A percentile compares a stretch with the other conserved stretches of the same genome.
Evolutionary conservation across 2,797 vertebrate species (phyloP).

Genomic region (Cyprinodon diabolis): DNA sequence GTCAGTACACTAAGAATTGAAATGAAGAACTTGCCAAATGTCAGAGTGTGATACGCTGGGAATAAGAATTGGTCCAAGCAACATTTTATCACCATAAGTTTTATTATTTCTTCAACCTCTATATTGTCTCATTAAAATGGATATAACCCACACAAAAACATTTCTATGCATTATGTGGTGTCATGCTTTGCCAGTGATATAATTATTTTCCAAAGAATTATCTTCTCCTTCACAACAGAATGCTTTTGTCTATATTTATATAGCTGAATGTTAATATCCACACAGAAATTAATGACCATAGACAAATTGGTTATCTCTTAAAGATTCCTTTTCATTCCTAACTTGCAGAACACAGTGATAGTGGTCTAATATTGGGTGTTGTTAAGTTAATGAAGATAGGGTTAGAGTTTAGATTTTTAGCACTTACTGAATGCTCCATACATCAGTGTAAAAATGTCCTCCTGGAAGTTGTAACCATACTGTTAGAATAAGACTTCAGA

Average conservation of each 20-base stretch:
- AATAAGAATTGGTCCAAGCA: background rate
- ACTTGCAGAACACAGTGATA: constrained; percentile 41
- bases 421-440: background rate
- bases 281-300: too few relatives aligned
- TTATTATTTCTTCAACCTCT: background rate
- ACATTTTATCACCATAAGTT: background rate
- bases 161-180: background rate
- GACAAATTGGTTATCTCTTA: too few relatives aligned
- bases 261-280: background rate
- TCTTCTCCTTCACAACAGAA: background rate
- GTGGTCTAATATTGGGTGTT: constrained; percentile 44
- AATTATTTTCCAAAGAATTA: background rate
- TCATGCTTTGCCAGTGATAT: background rate
- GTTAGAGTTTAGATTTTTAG: background rate
- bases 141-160: constrained; percentile 3
- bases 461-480: background rate
- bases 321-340: constrained; percentile 28
- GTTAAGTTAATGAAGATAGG: constrained; percentile 48
- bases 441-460: background rate
- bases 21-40: background rate
- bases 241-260: background rate
- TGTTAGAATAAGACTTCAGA: background rate
- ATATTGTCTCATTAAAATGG: background rate
- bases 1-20: background rate
- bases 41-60: background rate